Evolutionary conservation across 2,888 invertebrate species (phyloP).

Genomic region (Parnassius mnemosyne): DNA sequence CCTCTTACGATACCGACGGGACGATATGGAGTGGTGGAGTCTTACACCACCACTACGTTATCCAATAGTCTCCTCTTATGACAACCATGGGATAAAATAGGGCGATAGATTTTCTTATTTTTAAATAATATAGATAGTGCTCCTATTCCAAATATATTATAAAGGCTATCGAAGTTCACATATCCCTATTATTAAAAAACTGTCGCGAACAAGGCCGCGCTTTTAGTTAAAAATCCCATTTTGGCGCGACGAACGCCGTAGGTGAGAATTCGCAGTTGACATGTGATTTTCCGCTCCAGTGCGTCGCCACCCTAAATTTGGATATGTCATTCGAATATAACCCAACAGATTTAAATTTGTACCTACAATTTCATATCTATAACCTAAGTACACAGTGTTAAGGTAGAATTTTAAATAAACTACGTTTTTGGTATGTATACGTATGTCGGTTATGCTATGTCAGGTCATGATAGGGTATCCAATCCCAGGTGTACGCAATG

Average conservation of each 20-base stretch:
- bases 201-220: conserved; percentile 18
- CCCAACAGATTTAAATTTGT: conserved; percentile 32
- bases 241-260: conserved; percentile 32
- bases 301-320: conserved; percentile 53
- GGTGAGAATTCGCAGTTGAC: conserved; percentile 52
- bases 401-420: conserved; percentile 24
- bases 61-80: no score
- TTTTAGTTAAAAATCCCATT: conserved; percentile 20
- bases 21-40: no score
- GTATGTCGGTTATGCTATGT: conserved; percentile 26
- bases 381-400: conserved; percentile 21
- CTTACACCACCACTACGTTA: no score
- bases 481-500: conserved; percentile 37
- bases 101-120: no score
- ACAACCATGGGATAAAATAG: no score
- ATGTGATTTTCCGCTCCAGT: conserved; percentile 71
- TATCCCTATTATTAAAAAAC: conserved; percentile 17
- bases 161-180: not conserved
- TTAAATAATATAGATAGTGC: no score
- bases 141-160: not conserved
- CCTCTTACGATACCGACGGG: no score
- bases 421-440: conserved; percentile 9
- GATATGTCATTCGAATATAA: conserved; percentile 51
- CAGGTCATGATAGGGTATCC: conserved; percentile 40
- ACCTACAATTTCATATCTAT: conserved; percentile 2